Evolutionary conservation across 2,113 vertebrate species (phyloP), one percentile per base, ranked within the genome.

Genomic region (Coptodon rendalli): DNA sequence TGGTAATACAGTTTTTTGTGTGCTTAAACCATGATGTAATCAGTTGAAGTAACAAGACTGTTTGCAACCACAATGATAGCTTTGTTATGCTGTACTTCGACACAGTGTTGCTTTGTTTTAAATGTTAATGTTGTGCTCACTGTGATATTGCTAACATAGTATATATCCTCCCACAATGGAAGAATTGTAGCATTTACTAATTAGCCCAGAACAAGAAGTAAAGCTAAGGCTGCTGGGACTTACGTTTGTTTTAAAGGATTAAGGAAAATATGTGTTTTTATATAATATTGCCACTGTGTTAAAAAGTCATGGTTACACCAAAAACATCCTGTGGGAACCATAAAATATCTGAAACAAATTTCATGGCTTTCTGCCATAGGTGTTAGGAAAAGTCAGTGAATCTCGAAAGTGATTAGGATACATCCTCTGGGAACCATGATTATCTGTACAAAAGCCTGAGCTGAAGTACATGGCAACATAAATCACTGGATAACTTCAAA

Each of bases 81-180:
- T 71, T 40, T 71, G 63, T 43, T 7, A 40, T 40, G 63, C 63
- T 68, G 38, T 6, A 24, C 36, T 40, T 22, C 1, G 4, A 68
- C n/a, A 6, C 66, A 27, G 38, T 14, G 36, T 24, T 71, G 1
- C 66, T 71, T 71, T 71, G n/a, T 24, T 71, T 43, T 24, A 40
- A 24, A 0, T 71, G 66, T 24, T 24, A 71, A 24, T 43, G n/a
- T 14, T 71, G n/a, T 0, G 1, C 36, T 43, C 36, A 14, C n/a
- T 71, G 36, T 43, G n/a, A 40, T 24, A 43, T 71, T 71, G n/a
- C 7, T 71, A 24, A 24, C n/a, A 71, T 43, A 24, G 5, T 8
- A 4, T 68, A 14, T 68, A 40, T 43, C 4, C 38, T 40, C 36
- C 1, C 19, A 38, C 61, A 40, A 71, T 71, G 36, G 36, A 27